Percentiles rank a stretch among this genome's conserved stretches.
Evolutionary conservation across 1,140 invertebrate species (phyloP).

Genomic region (Vanessa tameamea): DNA sequence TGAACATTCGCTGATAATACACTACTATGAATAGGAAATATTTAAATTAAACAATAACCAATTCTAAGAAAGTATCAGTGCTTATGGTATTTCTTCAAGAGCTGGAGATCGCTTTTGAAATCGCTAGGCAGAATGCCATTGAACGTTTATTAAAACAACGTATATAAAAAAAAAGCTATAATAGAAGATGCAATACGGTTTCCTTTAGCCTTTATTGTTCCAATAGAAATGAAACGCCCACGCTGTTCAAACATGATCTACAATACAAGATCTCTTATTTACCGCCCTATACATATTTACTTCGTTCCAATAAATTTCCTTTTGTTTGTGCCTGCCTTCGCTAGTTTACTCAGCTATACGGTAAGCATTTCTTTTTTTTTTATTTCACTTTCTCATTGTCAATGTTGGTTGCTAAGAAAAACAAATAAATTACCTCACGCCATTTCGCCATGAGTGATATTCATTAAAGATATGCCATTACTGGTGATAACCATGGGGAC

Average conservation of each 20-base stretch:
- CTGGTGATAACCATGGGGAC: no score
- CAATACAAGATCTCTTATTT: constrained; percentile 25
- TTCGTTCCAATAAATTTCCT: constrained; percentile 21
- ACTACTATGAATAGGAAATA: no score
- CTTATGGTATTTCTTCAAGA: no score
- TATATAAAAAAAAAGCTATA: not conserved
- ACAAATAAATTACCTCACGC: no score
- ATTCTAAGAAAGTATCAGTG: no score
- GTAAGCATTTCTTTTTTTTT: constrained; percentile 7
- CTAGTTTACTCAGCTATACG: constrained; percentile 8
- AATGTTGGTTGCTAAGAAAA: not conserved
- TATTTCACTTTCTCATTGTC: constrained; percentile 3
- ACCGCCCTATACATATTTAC: constrained; percentile 23
- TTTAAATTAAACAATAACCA: no score
- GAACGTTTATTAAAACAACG: no score
- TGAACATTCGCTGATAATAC: no score
- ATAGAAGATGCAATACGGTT: constrained; percentile 6
- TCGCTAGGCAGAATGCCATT: not conserved
- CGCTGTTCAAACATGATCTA: constrained; percentile 25
- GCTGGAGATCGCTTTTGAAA: not conserved
- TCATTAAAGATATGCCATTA: no score
- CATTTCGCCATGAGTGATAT: no score
- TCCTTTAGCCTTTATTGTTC: constrained; percentile 3
- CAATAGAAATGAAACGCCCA: constrained; percentile 22
- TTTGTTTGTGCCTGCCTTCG: constrained; percentile 21